Evolutionary conservation across 2,113 vertebrate genomes (phyloP), one percentile per base, ranked within the genome.

Genomic region (Bufo bufo): DNA sequence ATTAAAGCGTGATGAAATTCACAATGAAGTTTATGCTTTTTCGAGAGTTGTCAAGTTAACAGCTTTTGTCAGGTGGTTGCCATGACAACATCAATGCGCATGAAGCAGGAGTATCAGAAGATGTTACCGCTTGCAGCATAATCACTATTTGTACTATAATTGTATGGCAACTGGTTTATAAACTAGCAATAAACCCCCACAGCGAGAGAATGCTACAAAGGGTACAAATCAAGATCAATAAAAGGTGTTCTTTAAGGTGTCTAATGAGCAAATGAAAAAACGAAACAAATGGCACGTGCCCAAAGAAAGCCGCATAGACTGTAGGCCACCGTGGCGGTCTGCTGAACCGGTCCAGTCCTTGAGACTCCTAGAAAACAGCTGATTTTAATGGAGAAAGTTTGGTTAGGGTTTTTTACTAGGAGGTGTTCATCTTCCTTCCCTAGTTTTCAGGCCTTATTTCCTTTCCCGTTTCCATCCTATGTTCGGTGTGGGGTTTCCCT

Each of bases 31-130:
- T 59, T 79, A 13, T 49, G 7, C 47, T 77, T 52, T 23, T 50
- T 20, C 52, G 6, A 80, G n/a, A 80, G 43, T 59, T 23, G 33
- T 80, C 10, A 80, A 80, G 77, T 80, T 80, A 58, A 58, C 50
- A 56, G 77, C 77, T 54, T 54, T 78, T 78, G 77, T 54, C 77
- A 78, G 49, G 54, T 43, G 23, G 54, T 80, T 80, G 77, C 52
- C 17, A 80, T 80, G 77, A 56, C 52, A 59, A 80, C 77, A 59
- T 80, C 77, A 80, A 19, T 80, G 77, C 23, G 16, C 12, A 10
- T 16, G 43, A 80, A 80, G 12, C 77, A 16, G 77, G 52, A 58
- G 54, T 20, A 59, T 75, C 47, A 50, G 45, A 20, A 49, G 50
- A 75, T 20, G 47, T 20, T 75, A 75, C 72, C 17, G 47, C 72